These are phyloP conservation scores for Sympetrum striolatum DNA, from an alignment of 2,888 invertebrate species.

Conservation along the genomic window DNA sequence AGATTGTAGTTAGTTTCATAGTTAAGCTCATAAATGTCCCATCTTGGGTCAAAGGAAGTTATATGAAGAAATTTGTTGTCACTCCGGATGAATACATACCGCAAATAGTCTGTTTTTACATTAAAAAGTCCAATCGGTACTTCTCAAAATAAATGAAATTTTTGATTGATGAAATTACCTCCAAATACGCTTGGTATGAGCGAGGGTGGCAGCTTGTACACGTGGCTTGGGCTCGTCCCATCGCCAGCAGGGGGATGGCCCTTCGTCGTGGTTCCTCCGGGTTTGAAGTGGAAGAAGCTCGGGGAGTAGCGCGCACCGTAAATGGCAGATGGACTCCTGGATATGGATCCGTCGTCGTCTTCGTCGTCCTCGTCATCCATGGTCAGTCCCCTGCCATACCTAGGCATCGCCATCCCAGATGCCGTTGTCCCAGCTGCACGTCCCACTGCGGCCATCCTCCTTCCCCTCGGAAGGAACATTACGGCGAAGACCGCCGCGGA, in stretches of 20 bases:
- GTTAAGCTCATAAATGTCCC: too few species aligned
- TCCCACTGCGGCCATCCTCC: slow-evolving; percentile 90
- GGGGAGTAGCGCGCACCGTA: slow-evolving; percentile 81
- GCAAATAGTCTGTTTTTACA: too few species aligned
- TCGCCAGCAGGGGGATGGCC: background rate
- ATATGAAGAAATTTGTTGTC: too few species aligned
- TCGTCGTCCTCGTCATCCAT: slow-evolving; percentile 50
- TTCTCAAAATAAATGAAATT: too few species aligned
- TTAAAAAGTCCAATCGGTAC: too few species aligned
- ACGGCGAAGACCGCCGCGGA: slow-evolving; percentile 86
- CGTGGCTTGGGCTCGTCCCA: slow-evolving; percentile 27
- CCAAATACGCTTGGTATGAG: slow-evolving; percentile 16
- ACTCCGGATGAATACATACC: too few species aligned
- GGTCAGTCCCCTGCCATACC: slow-evolving; percentile 47
- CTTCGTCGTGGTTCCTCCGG: slow-evolving; percentile 57
- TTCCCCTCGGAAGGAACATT: slow-evolving; percentile 93
- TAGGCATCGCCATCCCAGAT: background rate
- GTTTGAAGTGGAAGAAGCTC: slow-evolving; percentile 92
- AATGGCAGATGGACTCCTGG: slow-evolving; percentile 64
- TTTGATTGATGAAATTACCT: background rate
- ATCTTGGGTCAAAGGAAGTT: too few species aligned
- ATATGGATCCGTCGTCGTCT: slow-evolving; percentile 21
- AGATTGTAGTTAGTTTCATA: too few species aligned
- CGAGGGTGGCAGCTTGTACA: slow-evolving; percentile 32
- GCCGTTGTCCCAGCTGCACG: slow-evolving; percentile 67